These are phyloP conservation scores for Bombus terrestris DNA, from an alignment of 1,140 invertebrate species.

Conservation along the genomic window DNA sequence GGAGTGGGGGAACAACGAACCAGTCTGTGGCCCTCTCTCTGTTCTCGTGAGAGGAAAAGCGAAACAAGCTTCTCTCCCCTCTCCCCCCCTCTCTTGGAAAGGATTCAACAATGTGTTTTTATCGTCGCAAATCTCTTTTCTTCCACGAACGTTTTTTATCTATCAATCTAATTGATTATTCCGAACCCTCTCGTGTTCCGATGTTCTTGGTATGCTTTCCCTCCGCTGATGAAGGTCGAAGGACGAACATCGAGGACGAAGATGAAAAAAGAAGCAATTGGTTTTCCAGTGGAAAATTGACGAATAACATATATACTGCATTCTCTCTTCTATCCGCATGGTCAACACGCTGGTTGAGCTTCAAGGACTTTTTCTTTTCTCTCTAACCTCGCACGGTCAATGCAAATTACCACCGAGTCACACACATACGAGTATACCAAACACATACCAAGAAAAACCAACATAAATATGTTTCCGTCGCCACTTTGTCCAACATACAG, in stretches of 20 bases:
- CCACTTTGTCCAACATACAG: neutral
- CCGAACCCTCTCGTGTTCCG: conserved; percentile 11
- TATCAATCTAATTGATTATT: conserved; percentile 16
- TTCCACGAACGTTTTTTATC: conserved; percentile 50
- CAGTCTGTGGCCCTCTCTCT: conserved; percentile 39
- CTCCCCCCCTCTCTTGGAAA: conserved; percentile 17
- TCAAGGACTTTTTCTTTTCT: conserved; percentile 36
- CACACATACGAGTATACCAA: neutral
- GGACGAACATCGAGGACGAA: conserved; percentile 4
- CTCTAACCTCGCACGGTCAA: conserved; percentile 50
- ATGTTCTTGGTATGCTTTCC: conserved; percentile 16
- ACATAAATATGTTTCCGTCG: neutral
- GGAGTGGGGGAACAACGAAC: conserved; percentile 52
- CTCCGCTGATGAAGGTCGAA: conserved; percentile 1
- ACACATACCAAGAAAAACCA: neutral
- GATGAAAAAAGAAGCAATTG: neutral
- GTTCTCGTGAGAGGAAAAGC: conserved; percentile 48
- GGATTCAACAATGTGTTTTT: conserved; percentile 37
- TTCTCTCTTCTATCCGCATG: conserved; percentile 20
- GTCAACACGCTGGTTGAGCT: neutral
- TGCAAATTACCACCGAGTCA: conserved; percentile 56
- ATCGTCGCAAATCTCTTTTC: conserved; percentile 51
- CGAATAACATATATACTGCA: neutral
- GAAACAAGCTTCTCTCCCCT: conserved; percentile 36
- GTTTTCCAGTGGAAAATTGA: neutral